phyloP scores from a whole-genome alignment of 2,113 vertebrate species.

The Proterorhinus semilunaris region DNA sequence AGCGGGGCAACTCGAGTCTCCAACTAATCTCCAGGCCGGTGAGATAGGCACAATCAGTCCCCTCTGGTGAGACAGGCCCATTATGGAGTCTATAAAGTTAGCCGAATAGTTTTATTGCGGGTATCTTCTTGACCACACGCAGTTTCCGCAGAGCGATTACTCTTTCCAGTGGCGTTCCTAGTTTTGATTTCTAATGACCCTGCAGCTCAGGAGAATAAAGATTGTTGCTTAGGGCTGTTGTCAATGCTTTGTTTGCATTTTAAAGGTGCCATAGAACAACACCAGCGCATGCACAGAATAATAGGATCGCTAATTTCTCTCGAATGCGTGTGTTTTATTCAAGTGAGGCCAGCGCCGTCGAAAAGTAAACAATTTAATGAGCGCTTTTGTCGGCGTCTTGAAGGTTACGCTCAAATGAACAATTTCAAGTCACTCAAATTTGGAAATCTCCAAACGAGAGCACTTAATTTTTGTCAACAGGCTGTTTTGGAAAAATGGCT shows the following conservation, averaged over 20 bases:
- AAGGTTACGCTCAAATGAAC: not conserved
- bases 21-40: no score
- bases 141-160: not conserved
- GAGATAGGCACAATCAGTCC: no score
- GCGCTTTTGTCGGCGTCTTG: not conserved
- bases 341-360: not conserved
- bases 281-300: no score
- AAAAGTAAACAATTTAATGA: not conserved
- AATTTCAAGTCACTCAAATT: not conserved
- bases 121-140: no score
- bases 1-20: no score
- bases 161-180: not conserved
- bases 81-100: no score
- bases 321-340: not conserved
- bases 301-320: no score
- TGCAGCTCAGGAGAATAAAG: not conserved
- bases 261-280: not conserved
- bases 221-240: not conserved
- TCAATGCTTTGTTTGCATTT: not conserved
- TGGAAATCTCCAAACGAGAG: not conserved
- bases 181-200: not conserved
- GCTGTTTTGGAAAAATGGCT: not conserved
- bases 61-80: no score
- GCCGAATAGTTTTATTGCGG: no score
- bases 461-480: conserved; percentile 1